Percentiles rank a stretch among this genome's conserved stretches.
Conservation (phyloP, 2,113 vertebrate genomes). For the Gymnocephalus cernua region DNA sequence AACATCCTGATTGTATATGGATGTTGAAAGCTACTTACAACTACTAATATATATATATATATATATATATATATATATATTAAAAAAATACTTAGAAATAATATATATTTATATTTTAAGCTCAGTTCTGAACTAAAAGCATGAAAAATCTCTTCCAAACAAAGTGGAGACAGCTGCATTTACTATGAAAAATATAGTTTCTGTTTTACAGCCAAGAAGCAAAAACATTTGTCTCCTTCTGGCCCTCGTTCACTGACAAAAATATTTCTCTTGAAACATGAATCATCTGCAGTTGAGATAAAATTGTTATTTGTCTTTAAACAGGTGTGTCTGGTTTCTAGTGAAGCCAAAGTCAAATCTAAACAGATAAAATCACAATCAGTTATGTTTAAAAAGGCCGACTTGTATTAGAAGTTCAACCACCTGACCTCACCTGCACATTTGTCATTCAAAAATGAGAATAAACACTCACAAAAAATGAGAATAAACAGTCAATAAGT, state of each 20-base stretch:
- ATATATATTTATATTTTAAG: not conserved
- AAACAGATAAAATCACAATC: not conserved
- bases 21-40: not conserved
- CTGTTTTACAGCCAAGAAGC: constrained; percentile 16
- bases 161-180: constrained; percentile 1
- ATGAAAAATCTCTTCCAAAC: not conserved
- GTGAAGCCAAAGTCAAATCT: not conserved
- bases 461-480: not conserved
- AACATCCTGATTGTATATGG: not conserved
- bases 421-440: not conserved
- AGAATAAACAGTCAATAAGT: not conserved
- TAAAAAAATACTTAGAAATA: not conserved
- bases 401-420: not conserved
- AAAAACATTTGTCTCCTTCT: constrained; percentile 20
- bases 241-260: not conserved
- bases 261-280: constrained; percentile 31
- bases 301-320: not conserved
- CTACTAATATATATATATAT: not conserved
- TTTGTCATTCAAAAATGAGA: not conserved
- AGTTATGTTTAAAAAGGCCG: not conserved
- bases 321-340: not conserved
- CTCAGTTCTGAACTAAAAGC: not conserved
- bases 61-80: not conserved
- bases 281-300: not conserved
- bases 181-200: constrained; percentile 1